These are phyloP conservation scores for Drosophila athabasca DNA, from an alignment of 1,140 invertebrate genomes.

Conservation along the genomic window DNA sequence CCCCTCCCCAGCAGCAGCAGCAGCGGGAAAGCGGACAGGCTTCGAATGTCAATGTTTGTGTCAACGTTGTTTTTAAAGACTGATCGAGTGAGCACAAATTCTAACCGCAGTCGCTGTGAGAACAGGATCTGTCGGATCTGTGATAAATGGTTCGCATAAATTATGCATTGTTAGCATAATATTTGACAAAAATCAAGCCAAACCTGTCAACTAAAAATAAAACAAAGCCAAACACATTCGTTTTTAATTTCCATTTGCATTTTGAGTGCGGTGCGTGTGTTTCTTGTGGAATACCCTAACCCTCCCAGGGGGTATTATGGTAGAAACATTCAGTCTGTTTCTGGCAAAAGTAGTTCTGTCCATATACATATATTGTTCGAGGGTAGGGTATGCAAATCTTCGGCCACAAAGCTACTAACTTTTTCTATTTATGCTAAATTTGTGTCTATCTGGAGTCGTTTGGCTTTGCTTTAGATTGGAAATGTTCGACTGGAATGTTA, in stretches of 20 bases:
- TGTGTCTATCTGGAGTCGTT: slow-evolving; percentile 29
- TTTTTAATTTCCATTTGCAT: slow-evolving; percentile 73
- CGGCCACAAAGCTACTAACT: too few species aligned
- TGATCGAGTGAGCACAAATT: not conserved
- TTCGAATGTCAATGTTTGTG: slow-evolving; percentile 12
- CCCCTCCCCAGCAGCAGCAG: not conserved
- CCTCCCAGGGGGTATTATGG: too few species aligned
- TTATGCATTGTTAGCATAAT: slow-evolving; percentile 64
- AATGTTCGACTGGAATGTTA: slow-evolving; percentile 42
- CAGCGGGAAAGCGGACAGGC: not conserved
- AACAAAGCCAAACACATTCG: slow-evolving; percentile 63
- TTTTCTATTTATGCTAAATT: slow-evolving; percentile 31
- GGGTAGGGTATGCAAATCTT: too few species aligned
- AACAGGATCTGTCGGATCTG: slow-evolving; percentile 63
- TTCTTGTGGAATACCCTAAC: too few species aligned
- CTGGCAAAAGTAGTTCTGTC: too few species aligned
- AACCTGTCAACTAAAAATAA: slow-evolving; percentile 63
- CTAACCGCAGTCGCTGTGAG: slow-evolving; percentile 10
- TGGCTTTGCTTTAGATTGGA: slow-evolving; percentile 42
- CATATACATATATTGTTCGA: too few species aligned
- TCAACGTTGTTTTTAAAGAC: slow-evolving; percentile 21
- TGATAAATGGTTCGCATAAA: slow-evolving; percentile 51
- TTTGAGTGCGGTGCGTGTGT: slow-evolving; percentile 54
- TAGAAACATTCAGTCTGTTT: too few species aligned
- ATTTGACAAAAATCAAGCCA: slow-evolving; percentile 43